Conservation (phyloP, 2,113 vertebrate species). For the Prochilodus magdalenae region DNA sequence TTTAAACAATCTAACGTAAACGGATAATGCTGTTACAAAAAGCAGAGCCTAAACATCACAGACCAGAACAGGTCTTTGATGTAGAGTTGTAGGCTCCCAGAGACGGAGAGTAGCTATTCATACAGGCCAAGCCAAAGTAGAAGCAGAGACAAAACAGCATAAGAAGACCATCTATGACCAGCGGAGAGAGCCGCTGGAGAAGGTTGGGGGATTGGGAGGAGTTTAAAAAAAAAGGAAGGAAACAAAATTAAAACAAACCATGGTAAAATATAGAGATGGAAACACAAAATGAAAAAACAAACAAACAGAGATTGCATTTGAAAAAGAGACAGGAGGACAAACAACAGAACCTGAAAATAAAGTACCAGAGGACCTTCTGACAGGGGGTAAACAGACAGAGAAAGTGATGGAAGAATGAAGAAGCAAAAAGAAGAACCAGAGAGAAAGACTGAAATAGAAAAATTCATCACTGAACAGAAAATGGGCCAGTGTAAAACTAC, state of each 20-base stretch:
- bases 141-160: constrained; percentile 26
- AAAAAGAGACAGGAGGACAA: not conserved
- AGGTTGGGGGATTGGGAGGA: not conserved
- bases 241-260: not conserved
- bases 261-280: not conserved
- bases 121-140: not conserved
- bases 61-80: constrained; percentile 28
- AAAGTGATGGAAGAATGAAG: not conserved
- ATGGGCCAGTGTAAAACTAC: constrained; percentile 19
- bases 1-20: not conserved
- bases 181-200: not conserved
- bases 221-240: not conserved
- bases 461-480: constrained; percentile 12
- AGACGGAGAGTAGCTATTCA: constrained; percentile 10
- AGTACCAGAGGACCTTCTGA: not conserved
- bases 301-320: not conserved
- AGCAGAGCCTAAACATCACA: not conserved
- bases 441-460: not conserved
- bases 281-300: not conserved
- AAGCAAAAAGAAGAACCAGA: not conserved
- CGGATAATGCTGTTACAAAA: not conserved
- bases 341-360: not conserved
- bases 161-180: not conserved
- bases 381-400: not conserved
- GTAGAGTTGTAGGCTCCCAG: not conserved